These are phyloP conservation scores for Cotesia typhae DNA, from an alignment of 1,140 invertebrate genomes.

Conservation along the genomic window DNA sequence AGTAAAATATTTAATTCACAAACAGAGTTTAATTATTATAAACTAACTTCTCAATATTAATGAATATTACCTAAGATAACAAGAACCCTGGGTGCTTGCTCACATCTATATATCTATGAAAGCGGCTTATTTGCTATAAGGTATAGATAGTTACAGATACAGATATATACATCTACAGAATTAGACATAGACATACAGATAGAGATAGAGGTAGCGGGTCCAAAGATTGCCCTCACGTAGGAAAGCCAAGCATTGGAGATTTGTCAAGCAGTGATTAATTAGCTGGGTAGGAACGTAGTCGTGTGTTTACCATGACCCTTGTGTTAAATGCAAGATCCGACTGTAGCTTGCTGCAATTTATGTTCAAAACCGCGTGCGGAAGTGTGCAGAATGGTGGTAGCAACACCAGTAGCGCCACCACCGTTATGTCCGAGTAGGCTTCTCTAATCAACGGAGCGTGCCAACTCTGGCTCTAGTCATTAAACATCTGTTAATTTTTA, in stretches of 20 bases:
- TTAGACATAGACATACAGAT: too few species aligned
- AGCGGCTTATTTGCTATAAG: too few species aligned
- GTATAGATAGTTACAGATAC: too few species aligned
- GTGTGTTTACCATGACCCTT: slow-evolving; percentile 31
- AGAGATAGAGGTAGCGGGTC: too few species aligned
- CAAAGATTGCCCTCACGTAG: background rate
- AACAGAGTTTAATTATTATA: too few species aligned
- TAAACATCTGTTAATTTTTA: slow-evolving; percentile 19
- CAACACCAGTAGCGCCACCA: slow-evolving; percentile 5
- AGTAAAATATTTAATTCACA: too few species aligned
- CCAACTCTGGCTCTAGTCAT: slow-evolving; percentile 28
- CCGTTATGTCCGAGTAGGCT: too few species aligned
- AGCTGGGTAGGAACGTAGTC: slow-evolving; percentile 34
- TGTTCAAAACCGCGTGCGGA: slow-evolving; percentile 29
- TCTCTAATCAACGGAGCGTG: slow-evolving; percentile 34
- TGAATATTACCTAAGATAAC: too few species aligned
- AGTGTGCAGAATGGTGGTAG: slow-evolving; percentile 32
- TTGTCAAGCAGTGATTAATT: slow-evolving; percentile 57
- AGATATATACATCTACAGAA: too few species aligned
- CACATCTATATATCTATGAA: too few species aligned
- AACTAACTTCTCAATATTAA: too few species aligned
- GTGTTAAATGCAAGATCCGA: slow-evolving; percentile 43
- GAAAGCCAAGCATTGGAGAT: slow-evolving; percentile 44
- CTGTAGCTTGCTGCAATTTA: slow-evolving; percentile 38
- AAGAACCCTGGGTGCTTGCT: too few species aligned